These are phyloP conservation scores for Drosophila rellima DNA, from an alignment of 2,888 invertebrate species.

Conservation along the genomic window DNA sequence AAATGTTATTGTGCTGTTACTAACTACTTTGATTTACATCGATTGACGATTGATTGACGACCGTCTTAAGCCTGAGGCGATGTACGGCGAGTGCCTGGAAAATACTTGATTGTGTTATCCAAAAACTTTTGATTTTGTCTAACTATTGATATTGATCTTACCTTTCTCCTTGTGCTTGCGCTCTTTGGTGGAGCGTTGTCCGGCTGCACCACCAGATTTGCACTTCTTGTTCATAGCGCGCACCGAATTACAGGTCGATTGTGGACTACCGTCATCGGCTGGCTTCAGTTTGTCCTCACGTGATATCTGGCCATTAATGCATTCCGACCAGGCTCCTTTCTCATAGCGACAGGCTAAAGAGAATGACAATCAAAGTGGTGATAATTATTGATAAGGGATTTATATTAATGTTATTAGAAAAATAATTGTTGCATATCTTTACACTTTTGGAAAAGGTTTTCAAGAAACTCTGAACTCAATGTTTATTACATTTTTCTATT, in stretches of 20 bases:
- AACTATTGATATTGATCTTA: slow-evolving; percentile 77
- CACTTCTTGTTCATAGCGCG: slow-evolving; percentile 94
- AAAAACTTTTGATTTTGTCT: not conserved
- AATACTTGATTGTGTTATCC: not conserved
- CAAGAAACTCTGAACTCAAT: too few relatives aligned
- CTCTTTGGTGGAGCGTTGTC: slow-evolving; percentile 86
- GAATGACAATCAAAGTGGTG: not conserved
- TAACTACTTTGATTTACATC: slow-evolving; percentile 45
- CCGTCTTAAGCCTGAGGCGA: slow-evolving; percentile 38
- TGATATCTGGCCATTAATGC: slow-evolving; percentile 92
- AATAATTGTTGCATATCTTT: not conserved
- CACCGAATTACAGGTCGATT: slow-evolving; percentile 89
- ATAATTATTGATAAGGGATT: not conserved
- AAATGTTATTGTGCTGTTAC: slow-evolving; percentile 32
- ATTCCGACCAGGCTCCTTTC: slow-evolving; percentile 95
- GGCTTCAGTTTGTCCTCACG: slow-evolving; percentile 93
- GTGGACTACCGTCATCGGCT: slow-evolving; percentile 88
- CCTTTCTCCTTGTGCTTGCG: slow-evolving; percentile 86
- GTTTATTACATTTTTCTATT: too few relatives aligned
- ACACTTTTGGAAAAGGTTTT: not conserved
- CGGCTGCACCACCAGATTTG: slow-evolving; percentile 88
- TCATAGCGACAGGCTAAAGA: slow-evolving; percentile 93
- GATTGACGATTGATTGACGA: slow-evolving; percentile 9
- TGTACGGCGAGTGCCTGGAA: slow-evolving; percentile 59
- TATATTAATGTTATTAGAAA: not conserved